Base-by-base conservation (phyloP, 2,888 invertebrate species). In the Ryuthela nishihirai region DNA sequence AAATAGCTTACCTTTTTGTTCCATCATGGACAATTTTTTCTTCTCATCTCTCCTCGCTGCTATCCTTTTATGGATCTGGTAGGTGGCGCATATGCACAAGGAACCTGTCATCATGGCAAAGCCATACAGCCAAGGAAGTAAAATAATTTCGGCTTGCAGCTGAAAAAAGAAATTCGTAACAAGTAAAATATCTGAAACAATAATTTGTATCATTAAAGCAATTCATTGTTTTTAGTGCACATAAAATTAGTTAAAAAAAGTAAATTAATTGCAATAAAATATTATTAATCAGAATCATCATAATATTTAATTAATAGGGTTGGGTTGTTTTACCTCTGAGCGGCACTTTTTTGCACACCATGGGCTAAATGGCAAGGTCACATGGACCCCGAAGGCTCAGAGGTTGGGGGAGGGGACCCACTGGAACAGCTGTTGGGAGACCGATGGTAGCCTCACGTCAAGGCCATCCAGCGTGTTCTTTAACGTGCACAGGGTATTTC, bases 81-180 rank as follows among this genome's bases (percentile, higher is more conserved):
- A 58, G 3, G n/a, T 6, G 3, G 59, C 15, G 24, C 58, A 52
- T 4, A 62, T 25, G 3, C 49, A 32, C 24, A 42, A 45, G n/a
- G 47, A 54, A 24, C 50, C 50, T 39, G 45, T 43, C 24, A 60
- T 43, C 25, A 54, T 56, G 10, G 46, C 48, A 38, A 65, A 61
- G n/a, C 47, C 49, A 41, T 63, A 63, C 4, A 63, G 35, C 44
- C 52, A 47, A 9, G 65, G 65, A 26, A 65, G 42, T 1, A 63
- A 35, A 9, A 52, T 34, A 5, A 58, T 53, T 7, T 47, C 47
- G 20, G 24, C 39, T 39, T 59, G 63, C 7, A 17, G 15, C 62
- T 62, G 23, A 10, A 15, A 46, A 24, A 23, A 40, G 3, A 15
- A 39, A 17, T 34, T 20, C n/a, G 17, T 18, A 38, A 15, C 18